These are phyloP conservation scores for Drosophila cyrtoloma DNA, from an alignment of 2,888 invertebrate genomes.

Conservation along the genomic window DNA sequence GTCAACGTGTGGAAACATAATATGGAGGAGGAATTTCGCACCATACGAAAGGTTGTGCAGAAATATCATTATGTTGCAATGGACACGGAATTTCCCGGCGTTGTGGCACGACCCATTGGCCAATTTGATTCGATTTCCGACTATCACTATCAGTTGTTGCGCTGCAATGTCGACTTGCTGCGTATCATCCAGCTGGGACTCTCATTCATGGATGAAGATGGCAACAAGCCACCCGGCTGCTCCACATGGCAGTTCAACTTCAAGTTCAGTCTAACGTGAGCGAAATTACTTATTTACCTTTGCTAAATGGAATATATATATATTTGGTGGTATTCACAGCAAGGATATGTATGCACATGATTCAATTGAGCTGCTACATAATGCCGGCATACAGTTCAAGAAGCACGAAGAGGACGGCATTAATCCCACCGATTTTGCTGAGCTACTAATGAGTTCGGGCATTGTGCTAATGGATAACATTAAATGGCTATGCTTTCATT, in stretches of 20 bases:
- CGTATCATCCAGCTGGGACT: constrained; percentile 98
- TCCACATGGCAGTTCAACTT: constrained; percentile 99
- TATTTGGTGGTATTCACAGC: constrained; percentile 85
- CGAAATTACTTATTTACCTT: constrained; percentile 39
- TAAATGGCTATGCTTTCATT: constrained; percentile 99
- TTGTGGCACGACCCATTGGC: constrained; percentile 98
- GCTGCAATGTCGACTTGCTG: constrained; percentile 98
- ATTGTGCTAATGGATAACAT: constrained; percentile 98
- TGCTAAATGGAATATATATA: neutral
- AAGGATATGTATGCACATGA: constrained; percentile 99
- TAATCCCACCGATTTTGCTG: constrained; percentile 98
- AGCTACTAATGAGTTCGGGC: constrained; percentile 98
- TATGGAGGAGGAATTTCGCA: constrained; percentile 97
- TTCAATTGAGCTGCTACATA: constrained; percentile 98
- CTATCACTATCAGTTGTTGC: constrained; percentile 96
- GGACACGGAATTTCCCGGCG: constrained; percentile 99
- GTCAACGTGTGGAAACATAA: constrained; percentile 99
- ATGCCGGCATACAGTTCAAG: constrained; percentile 98
- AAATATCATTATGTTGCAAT: constrained; percentile 94
- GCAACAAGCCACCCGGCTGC: constrained; percentile 95
- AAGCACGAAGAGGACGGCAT: constrained; percentile 99
- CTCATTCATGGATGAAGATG: constrained; percentile 98
- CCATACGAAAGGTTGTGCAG: constrained; percentile 95
- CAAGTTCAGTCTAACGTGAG: constrained; percentile 98
- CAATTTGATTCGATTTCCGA: constrained; percentile 96